A percentile compares a stretch with the other conserved stretches of the same genome.
phyloP scores from a whole-genome alignment of 2,113 vertebrate species.

The Donacobius atricapilla region DNA sequence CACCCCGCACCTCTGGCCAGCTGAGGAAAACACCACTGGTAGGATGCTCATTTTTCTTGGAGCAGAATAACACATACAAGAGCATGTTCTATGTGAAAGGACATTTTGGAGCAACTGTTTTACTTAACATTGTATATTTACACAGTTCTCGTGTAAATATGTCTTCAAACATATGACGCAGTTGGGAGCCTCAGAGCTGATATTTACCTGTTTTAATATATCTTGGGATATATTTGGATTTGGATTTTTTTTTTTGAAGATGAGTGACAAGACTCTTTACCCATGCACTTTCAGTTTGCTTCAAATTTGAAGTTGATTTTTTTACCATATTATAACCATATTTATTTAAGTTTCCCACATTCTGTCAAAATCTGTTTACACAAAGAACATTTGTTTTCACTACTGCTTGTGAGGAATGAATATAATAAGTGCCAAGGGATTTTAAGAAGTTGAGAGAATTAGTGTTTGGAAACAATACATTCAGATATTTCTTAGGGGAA shows the following conservation, averaged over 20 bases:
- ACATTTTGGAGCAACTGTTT: slow-evolving; percentile 23
- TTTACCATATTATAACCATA: slow-evolving; percentile 57
- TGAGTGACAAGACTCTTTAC: not conserved
- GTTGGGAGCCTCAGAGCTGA: not conserved
- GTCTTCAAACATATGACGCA: not conserved
- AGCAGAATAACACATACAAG: not conserved
- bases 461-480: slow-evolving; percentile 63
- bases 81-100: not conserved
- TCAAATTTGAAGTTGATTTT: slow-evolving; percentile 30
- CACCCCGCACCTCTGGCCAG: not conserved
- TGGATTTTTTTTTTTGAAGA: not conserved
- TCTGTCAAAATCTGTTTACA: slow-evolving; percentile 69
- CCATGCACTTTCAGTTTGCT: not conserved
- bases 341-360: slow-evolving; percentile 69
- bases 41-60: slow-evolving; percentile 31
- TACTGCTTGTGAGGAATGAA: slow-evolving; percentile 65
- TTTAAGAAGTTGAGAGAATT: slow-evolving; percentile 62
- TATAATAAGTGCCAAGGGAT: slow-evolving; percentile 57
- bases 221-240: not conserved
- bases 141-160: not conserved
- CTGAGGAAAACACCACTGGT: not conserved
- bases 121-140: slow-evolving; percentile 21
- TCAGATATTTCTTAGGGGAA: slow-evolving; percentile 33
- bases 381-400: slow-evolving; percentile 69
- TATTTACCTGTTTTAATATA: slow-evolving; percentile 18